Conservation (phyloP, 64 coral and sea anemone genomes). For the Pocillopora damicornis region DNA sequence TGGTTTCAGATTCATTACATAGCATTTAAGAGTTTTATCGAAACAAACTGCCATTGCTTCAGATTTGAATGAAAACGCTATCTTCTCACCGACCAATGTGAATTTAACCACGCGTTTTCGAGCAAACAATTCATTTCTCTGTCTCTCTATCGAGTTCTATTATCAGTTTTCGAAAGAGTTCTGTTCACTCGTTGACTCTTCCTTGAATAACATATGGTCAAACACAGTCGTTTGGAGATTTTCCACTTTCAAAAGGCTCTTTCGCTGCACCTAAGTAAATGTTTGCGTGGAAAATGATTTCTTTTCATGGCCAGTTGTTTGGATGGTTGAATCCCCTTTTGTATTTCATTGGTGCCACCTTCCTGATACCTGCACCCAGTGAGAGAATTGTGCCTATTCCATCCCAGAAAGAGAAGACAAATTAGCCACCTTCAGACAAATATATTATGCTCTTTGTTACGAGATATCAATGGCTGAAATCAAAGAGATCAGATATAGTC, state of each 20-base stretch:
- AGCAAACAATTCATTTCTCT: not conserved
- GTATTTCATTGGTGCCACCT: conserved; percentile 10
- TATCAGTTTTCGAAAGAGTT: not conserved
- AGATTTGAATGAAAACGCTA: too few relatives aligned
- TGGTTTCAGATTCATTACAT: too few relatives aligned
- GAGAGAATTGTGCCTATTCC: not conserved
- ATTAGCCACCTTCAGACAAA: conserved; percentile 4
- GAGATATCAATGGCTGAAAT: not conserved
- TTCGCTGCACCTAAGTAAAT: conserved; percentile 47
- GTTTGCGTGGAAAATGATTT: conserved; percentile 42
- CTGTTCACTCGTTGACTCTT: conserved; percentile 14
- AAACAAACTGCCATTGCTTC: too few relatives aligned
- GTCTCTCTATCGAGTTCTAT: not conserved
- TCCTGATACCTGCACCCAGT: not conserved
- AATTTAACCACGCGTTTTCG: not conserved
- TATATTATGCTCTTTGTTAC: not conserved
- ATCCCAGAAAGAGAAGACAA: not conserved
- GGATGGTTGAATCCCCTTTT: conserved; percentile 10
- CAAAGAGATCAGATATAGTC: not conserved
- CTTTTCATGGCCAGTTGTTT: conserved; percentile 41
- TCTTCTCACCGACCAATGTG: too few relatives aligned
- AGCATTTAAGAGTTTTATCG: too few relatives aligned
- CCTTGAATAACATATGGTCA: conserved; percentile 30
- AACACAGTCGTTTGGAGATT: conserved; percentile 36
- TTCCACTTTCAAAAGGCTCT: conserved; percentile 32